phyloP scores from a whole-genome alignment of 1,140 invertebrate species.

The Cyphomyrmex costatus region DNA sequence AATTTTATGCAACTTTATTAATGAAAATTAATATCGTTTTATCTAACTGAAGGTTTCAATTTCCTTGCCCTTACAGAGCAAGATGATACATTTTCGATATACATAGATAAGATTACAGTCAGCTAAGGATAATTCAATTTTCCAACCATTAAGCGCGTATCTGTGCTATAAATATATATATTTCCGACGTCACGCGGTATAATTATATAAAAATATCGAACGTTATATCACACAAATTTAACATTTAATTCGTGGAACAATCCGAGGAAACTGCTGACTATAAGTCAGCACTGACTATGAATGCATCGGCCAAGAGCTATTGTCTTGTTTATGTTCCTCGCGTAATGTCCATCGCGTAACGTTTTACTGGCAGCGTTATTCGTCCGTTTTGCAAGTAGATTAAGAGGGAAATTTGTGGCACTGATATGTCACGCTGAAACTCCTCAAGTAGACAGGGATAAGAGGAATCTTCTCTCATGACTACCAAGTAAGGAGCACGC shows the following conservation, averaged over 20 bases:
- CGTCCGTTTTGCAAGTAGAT: constrained; percentile 30
- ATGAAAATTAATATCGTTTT: background rate
- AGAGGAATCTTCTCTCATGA: constrained; percentile 52
- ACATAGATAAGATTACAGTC: constrained; percentile 25
- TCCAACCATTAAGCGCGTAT: background rate
- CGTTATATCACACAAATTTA: background rate
- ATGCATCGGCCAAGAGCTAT: constrained; percentile 26
- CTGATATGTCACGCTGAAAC: constrained; percentile 51
- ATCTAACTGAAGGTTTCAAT: background rate
- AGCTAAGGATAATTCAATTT: constrained; percentile 26
- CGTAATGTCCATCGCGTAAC: constrained; percentile 38
- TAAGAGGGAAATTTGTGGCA: constrained; percentile 44
- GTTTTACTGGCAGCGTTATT: constrained; percentile 25
- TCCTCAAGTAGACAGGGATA: constrained; percentile 29
- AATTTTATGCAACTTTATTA: background rate
- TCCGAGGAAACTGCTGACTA: background rate
- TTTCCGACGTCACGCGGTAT: constrained; percentile 2
- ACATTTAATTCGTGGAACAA: constrained; percentile 3
- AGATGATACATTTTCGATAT: background rate
- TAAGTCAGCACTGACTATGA: constrained; percentile 20
- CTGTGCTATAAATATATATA: constrained; percentile 32
- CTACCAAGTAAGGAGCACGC: constrained; percentile 51
- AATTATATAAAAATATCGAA: constrained; percentile 24
- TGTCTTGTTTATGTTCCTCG: constrained; percentile 25
- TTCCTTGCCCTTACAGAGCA: background rate